Percentiles rank a stretch among this genome's conserved stretches.
phyloP scores from a whole-genome alignment of 92 coral and sea anemone genomes.

The Actinostola sp. region DNA sequence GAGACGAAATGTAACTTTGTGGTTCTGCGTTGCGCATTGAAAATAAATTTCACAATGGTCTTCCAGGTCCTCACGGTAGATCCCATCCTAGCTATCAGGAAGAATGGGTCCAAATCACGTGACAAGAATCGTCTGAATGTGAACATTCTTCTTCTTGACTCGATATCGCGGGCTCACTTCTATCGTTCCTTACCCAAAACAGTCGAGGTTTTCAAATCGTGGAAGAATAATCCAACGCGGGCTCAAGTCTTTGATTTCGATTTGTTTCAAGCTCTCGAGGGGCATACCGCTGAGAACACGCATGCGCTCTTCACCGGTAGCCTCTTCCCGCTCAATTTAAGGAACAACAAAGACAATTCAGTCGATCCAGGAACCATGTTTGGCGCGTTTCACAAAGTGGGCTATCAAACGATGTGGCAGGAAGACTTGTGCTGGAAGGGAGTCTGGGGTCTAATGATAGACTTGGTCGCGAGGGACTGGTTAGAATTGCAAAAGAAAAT shows the following conservation, averaged over 20 bases:
- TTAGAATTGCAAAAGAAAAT: conserved; percentile 28
- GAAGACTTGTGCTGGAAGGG: conserved; percentile 71
- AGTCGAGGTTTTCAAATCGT: conserved; percentile 53
- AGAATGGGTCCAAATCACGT: conserved; percentile 26
- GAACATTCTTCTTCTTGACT: conserved; percentile 76
- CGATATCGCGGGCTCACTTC: conserved; percentile 87
- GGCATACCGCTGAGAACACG: conserved; percentile 79
- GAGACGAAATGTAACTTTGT: conserved; percentile 50
- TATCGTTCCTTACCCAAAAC: conserved; percentile 89
- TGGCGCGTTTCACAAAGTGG: conserved; percentile 25
- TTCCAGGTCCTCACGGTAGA: no score
- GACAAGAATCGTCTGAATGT: conserved; percentile 57
- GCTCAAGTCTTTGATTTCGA: conserved; percentile 74
- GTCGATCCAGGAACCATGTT: conserved; percentile 27
- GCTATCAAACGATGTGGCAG: conserved; percentile 70
- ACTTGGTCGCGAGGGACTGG: conserved; percentile 37
- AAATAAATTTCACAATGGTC: conserved; percentile 56
- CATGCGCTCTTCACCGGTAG: conserved; percentile 78
- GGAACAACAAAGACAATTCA: background rate
- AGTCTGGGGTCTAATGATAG: conserved; percentile 48
- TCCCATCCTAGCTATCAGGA: no score
- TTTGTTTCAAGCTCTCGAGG: conserved; percentile 83
- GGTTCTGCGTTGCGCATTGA: conserved; percentile 52
- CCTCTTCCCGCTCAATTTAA: conserved; percentile 52
- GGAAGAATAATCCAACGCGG: conserved; percentile 41